phyloP scores from a whole-genome alignment of 2,113 vertebrate genomes.

The Oophaga pumilio region DNA sequence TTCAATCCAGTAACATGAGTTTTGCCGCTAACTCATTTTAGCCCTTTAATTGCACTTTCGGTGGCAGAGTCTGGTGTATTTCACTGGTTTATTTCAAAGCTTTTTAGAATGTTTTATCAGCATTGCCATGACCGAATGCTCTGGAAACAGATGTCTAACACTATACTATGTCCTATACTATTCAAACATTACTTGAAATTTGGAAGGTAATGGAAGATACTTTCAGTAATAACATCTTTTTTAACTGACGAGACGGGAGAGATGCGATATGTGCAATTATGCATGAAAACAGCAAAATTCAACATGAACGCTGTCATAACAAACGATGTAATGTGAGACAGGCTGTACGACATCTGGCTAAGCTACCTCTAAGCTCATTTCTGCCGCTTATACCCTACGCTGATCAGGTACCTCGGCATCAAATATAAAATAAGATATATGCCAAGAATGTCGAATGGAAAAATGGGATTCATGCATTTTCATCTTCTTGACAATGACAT shows the following conservation, averaged over 20 bases:
- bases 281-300: constrained; percentile 10
- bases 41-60: no score
- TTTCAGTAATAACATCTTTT: background rate
- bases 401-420: constrained; percentile 13
- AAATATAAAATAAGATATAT: constrained; percentile 26
- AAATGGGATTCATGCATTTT: constrained; percentile 26
- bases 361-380: constrained; percentile 37
- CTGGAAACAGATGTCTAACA: background rate
- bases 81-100: background rate
- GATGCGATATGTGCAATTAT: constrained; percentile 6
- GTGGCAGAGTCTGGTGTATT: background rate
- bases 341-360: constrained; percentile 34
- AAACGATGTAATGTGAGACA: constrained; percentile 28
- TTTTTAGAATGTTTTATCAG: background rate
- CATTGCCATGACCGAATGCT: background rate
- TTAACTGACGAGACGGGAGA: background rate
- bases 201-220: background rate
- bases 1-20: background rate
- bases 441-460: constrained; percentile 1
- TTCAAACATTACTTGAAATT: background rate
- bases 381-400: constrained; percentile 2
- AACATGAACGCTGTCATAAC: constrained; percentile 35
- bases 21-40: background rate
- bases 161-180: no score
- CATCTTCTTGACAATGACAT: constrained; percentile 14